A percentile compares a stretch with the other conserved stretches of the same genome.
Conservation (phyloP, 2,888 invertebrate species). For the Odontothrips loti region DNA sequence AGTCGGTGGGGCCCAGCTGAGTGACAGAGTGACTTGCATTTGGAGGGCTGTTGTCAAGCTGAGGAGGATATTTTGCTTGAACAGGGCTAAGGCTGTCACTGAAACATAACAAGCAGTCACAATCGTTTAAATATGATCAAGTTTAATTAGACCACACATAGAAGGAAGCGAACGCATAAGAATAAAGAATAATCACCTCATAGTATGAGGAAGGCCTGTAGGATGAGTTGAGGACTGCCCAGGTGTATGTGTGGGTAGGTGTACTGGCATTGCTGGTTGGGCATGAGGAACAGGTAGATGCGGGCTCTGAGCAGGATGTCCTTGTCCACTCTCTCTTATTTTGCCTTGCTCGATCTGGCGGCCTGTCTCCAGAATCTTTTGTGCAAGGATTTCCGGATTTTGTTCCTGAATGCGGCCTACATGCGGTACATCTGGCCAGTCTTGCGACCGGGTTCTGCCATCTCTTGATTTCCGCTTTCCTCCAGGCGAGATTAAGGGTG, state of each 20-base stretch:
- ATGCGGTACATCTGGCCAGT: conserved; percentile 88
- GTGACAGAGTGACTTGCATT: not conserved
- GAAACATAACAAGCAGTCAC: not conserved
- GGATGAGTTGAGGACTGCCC: not conserved
- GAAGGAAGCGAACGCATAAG: not conserved
- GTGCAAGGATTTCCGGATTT: conserved; percentile 83
- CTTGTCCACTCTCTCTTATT: conserved; percentile 43
- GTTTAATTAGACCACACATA: too few species aligned
- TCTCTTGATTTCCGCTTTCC: conserved; percentile 59
- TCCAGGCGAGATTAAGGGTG: not conserved
- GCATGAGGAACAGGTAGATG: not conserved
- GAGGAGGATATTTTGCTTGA: conserved; percentile 1
- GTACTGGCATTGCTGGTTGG: not conserved
- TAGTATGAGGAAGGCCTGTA: not conserved
- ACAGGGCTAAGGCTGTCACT: not conserved
- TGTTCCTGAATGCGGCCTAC: conserved; percentile 87
- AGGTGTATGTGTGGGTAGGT: conserved; percentile 3
- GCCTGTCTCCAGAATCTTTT: conserved; percentile 85
- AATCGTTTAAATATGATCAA: too few species aligned
- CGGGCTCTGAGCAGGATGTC: conserved; percentile 41
- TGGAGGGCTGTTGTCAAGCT: not conserved
- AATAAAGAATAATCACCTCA: not conserved
- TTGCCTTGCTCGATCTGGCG: conserved; percentile 84
- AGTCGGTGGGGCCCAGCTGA: not conserved
- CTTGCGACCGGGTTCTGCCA: conserved; percentile 75